Percentiles rank a stretch among this genome's conserved stretches.
Evolutionary conservation across 2,888 invertebrate genomes (phyloP).

Genomic region (Argyra leucocephala): DNA sequence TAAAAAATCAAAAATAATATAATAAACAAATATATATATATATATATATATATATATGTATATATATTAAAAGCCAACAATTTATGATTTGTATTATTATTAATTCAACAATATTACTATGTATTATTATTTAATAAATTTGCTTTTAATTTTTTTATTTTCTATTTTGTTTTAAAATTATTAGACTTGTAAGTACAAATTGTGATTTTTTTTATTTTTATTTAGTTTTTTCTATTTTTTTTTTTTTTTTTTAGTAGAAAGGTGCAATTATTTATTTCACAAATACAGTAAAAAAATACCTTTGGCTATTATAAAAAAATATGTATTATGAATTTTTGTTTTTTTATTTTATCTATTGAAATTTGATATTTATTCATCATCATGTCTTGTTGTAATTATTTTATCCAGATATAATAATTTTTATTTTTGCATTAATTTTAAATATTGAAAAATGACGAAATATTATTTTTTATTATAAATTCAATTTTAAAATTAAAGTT

Average conservation of each 20-base stretch:
- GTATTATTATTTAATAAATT: not conserved
- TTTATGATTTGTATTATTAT: not conserved
- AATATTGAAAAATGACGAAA: no score
- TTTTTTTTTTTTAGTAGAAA: not conserved
- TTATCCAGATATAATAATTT: no score
- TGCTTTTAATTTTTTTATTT: not conserved
- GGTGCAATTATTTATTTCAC: not conserved
- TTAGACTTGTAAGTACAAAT: conserved; percentile 1
- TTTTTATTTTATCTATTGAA: no score
- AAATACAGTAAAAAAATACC: not conserved
- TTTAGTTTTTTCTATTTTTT: not conserved
- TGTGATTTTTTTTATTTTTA: not conserved
- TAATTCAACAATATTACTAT: not conserved
- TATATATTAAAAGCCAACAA: not conserved
- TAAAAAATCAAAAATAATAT: no score
- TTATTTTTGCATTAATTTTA: no score
- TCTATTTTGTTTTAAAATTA: not conserved
- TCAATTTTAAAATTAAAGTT: no score
- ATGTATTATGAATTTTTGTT: no score
- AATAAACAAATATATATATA: no score
- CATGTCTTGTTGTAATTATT: no score
- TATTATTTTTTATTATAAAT: no score
- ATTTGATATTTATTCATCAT: no score
- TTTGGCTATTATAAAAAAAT: conserved; percentile 1
- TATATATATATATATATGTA: no score